Evolutionary conservation across 2,888 invertebrate species (phyloP), one percentile per base, ranked within the genome.

Genomic region (Idaea biselata): DNA sequence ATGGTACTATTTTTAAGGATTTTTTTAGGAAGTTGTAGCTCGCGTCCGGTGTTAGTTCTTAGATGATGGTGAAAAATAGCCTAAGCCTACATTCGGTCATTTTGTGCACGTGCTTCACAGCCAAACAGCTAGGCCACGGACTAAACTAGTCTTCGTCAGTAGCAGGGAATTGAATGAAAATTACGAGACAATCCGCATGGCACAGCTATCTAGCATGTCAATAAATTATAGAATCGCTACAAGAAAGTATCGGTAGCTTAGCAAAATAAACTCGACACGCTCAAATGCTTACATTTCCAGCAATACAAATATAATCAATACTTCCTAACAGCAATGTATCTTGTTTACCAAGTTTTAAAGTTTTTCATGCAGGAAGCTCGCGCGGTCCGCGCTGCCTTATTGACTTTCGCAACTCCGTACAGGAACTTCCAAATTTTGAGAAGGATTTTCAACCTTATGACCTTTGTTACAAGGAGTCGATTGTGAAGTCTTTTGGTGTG

Each of bases 291-390:
- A 11, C 44, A 44, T 44, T 44, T 44, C 44, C 44, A 44, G 44
- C 44, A 44, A 44, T 44, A 44, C 44, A 44, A 55, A 55, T 16
- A 16, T 5, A 55, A 59, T 59, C 66, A 63, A 68, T 66, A 73
- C 68, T 71, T 68, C 58, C 62, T 72, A 81, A 80, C 74, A 79
- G 74, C 76, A 73, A 80, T 82, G 78, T 80, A 78, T 82, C 82
- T 82, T 82, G 73, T 81, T 82, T 80, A 77, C 76, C 62, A 65
- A 77, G 73, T 74, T 79, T 75, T 73, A 76, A 76, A 79, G 73
- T 76, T 79, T 79, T 73, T 74, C 72, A 74, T 69, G 73, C 72
- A 62, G 62, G 61, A 62, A 62, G 65, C 63, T 67, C 62, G 65
- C 64, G 67, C 67, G 63, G 33, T 68, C 63, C 18, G 55, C 57